Percentiles rank a stretch among this genome's conserved stretches.
Conservation (phyloP, 2,113 vertebrate genomes). For the Trematomus loennbergii region DNA sequence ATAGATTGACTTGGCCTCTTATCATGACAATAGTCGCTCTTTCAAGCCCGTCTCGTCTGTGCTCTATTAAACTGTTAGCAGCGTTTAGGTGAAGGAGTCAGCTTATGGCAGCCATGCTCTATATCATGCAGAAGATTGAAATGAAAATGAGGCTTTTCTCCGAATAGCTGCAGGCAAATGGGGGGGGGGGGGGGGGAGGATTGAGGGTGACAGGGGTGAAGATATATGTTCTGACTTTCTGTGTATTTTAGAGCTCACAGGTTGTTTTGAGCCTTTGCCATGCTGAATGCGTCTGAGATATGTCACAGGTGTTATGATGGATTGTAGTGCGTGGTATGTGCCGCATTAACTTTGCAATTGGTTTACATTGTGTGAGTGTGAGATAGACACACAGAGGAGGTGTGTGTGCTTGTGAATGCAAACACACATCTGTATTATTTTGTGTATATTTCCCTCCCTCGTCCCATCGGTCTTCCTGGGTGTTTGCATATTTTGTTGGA, state of each 20-base stretch:
- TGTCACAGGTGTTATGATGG: conserved; percentile 64
- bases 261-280: conserved; percentile 45
- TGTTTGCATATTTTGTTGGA: conserved; percentile 38
- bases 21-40: conserved; percentile 60
- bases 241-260: conserved; percentile 60
- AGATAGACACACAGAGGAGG: background rate
- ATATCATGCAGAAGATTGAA: conserved; percentile 67
- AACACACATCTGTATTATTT: conserved; percentile 32
- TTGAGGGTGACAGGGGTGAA: conserved; percentile 67
- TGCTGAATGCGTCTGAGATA: conserved; percentile 52
- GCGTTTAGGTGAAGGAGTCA: conserved; percentile 67
- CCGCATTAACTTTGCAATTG: conserved; percentile 43
- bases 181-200: conserved; percentile 2
- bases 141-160: conserved; percentile 75
- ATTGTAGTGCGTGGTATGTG: conserved; percentile 23
- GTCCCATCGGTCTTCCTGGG: background rate
- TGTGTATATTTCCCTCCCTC: conserved; percentile 28
- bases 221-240: conserved; percentile 60
- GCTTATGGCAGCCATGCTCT: conserved; percentile 44
- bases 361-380: conserved; percentile 11
- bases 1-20: conserved; percentile 66
- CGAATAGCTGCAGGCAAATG: conserved; percentile 63
- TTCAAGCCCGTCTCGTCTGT: conserved; percentile 29
- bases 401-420: conserved; percentile 10
- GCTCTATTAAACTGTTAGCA: conserved; percentile 66